Percentiles rank a stretch among this genome's conserved stretches.
Conservation (phyloP, 2,888 invertebrate genomes). For the Mythimna pallens region DNA sequence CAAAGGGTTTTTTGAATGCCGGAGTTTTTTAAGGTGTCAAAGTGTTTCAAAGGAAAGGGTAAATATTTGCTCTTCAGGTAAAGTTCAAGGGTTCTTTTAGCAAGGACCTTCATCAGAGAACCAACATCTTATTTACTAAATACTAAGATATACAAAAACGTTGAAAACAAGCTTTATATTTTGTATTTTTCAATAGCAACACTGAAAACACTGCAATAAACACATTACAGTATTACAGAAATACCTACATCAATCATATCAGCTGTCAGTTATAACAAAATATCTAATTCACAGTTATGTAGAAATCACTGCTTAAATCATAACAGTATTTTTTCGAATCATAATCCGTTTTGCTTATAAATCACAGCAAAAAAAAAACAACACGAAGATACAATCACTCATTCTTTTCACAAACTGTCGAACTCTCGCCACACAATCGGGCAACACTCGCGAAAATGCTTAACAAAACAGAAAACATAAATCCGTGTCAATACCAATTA, state of each 20-base stretch:
- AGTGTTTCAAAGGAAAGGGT: conserved; percentile 50
- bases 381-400: conserved; percentile 45
- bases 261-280: not conserved
- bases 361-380: conserved; percentile 19
- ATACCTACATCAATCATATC: no score
- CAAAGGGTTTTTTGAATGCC: conserved; percentile 52
- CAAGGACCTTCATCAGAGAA: conserved; percentile 3
- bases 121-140: conserved; percentile 21
- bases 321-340: not conserved
- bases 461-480: conserved; percentile 74
- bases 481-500: conserved; percentile 81
- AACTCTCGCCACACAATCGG: conserved; percentile 52
- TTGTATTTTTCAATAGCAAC: not conserved
- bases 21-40: conserved; percentile 52
- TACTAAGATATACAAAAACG: not conserved
- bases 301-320: not conserved
- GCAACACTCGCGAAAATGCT: conserved; percentile 61
- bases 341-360: conserved; percentile 26
- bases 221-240: no score
- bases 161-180: not conserved
- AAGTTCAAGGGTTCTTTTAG: conserved; percentile 33
- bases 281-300: not conserved
- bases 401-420: conserved; percentile 53
- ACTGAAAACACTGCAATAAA: not conserved
- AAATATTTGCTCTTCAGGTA: conserved; percentile 43